phyloP scores from a whole-genome alignment of 1,140 invertebrate species.

The Streblospio benedicti region DNA sequence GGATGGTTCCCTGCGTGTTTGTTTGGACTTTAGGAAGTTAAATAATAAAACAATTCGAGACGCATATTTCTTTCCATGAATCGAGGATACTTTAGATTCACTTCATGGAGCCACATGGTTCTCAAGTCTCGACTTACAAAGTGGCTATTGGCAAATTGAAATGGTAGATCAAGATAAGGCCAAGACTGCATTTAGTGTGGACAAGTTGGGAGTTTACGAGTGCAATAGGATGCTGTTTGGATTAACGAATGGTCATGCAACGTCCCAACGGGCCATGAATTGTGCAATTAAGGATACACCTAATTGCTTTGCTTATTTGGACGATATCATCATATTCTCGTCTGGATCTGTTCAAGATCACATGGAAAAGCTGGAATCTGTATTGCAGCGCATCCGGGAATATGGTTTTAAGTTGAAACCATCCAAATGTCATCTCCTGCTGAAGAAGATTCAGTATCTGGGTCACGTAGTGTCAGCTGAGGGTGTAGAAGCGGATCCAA shows the following conservation, averaged over 20 bases:
- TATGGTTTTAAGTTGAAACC: conserved; percentile 47
- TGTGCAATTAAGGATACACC: not conserved
- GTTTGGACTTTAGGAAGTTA: conserved; percentile 22
- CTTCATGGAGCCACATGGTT: not conserved
- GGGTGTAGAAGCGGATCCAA: conserved; percentile 16
- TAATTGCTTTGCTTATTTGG: too few relatives aligned
- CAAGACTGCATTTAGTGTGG: too few relatives aligned
- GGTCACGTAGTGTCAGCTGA: conserved; percentile 27
- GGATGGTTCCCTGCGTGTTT: conserved; percentile 23
- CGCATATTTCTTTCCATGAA: not conserved
- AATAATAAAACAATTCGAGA: conserved; percentile 22
- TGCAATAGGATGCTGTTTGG: not conserved
- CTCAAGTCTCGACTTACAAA: conserved; percentile 3
- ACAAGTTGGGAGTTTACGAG: not conserved
- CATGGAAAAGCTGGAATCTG: conserved; percentile 29
- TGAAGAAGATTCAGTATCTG: conserved; percentile 35
- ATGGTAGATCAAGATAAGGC: not conserved
- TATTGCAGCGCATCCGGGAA: conserved; percentile 36
- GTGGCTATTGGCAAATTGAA: conserved; percentile 9
- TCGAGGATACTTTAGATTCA: not conserved
- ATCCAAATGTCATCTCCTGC: conserved; percentile 30
- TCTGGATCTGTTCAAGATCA: conserved; percentile 42
- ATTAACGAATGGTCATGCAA: not conserved
- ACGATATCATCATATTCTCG: not conserved
- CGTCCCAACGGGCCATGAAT: not conserved